Percentiles rank a stretch among this genome's conserved stretches.
These are phyloP conservation scores for Cyaniris semiargus DNA, from an alignment of 2,888 invertebrate species.

Conservation along the genomic window DNA sequence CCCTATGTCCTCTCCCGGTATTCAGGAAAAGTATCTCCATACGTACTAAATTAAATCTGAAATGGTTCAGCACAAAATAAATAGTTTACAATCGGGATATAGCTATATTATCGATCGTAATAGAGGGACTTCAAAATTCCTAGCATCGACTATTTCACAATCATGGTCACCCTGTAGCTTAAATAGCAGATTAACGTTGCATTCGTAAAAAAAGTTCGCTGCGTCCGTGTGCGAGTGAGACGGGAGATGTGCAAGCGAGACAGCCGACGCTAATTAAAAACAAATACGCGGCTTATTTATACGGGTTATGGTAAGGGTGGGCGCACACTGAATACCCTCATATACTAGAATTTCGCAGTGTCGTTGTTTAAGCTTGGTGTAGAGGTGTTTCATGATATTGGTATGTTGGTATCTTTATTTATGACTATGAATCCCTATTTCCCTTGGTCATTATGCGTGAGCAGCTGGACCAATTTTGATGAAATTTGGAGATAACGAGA, in stretches of 20 bases:
- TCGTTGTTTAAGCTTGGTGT: no score
- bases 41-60: no score
- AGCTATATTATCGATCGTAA: no score
- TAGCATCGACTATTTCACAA: not conserved
- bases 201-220: conserved; percentile 24
- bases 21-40: no score
- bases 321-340: conserved; percentile 18
- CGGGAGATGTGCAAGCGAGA: not conserved
- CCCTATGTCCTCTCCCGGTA: no score
- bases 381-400: not conserved
- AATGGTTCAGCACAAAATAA: no score
- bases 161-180: conserved; percentile 9
- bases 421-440: not conserved
- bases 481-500: no score
- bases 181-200: conserved; percentile 26
- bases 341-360: not conserved
- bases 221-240: not conserved
- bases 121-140: not conserved
- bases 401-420: not conserved
- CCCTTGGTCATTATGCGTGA: no score
- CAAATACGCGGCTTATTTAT: conserved; percentile 42
- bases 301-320: conserved; percentile 35
- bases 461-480: no score
- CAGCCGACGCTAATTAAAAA: conserved; percentile 44
- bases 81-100: no score